Evolutionary conservation across 2,888 invertebrate species (phyloP).

Genomic region (Escarpia spicata): DNA sequence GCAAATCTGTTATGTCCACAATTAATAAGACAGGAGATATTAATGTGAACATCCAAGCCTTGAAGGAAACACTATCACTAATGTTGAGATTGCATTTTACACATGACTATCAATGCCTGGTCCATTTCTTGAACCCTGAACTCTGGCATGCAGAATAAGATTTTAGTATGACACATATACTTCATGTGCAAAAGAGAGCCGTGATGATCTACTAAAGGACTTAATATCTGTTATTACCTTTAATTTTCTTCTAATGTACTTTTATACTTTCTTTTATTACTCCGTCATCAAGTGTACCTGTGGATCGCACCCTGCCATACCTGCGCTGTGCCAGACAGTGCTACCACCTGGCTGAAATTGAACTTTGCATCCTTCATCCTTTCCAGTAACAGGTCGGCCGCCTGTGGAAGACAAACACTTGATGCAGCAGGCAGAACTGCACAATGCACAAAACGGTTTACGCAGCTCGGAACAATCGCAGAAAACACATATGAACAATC

Average conservation of each 20-base stretch:
- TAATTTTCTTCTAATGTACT: neutral
- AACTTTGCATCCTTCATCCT: slow-evolving; percentile 82
- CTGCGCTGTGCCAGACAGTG: slow-evolving; percentile 91
- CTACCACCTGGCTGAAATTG: slow-evolving; percentile 83
- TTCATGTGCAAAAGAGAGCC: too few relatives aligned
- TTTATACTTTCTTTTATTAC: neutral
- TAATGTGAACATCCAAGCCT: too few relatives aligned
- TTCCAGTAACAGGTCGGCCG: slow-evolving; percentile 89
- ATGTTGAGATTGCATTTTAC: too few relatives aligned
- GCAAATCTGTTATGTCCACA: too few relatives aligned
- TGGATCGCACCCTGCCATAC: slow-evolving; percentile 67
- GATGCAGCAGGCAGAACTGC: slow-evolving; percentile 24
- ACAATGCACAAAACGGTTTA: slow-evolving; percentile 31
- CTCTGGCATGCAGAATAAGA: neutral
- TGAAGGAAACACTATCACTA: too few relatives aligned
- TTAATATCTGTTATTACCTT: neutral
- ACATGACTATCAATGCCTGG: too few relatives aligned
- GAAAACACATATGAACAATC: too few relatives aligned
- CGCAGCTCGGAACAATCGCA: too few relatives aligned
- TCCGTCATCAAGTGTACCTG: neutral
- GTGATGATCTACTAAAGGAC: too few relatives aligned
- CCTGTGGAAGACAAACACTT: slow-evolving; percentile 67
- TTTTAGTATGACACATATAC: too few relatives aligned
- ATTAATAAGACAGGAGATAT: too few relatives aligned
- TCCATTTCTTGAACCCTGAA: too few relatives aligned